Base-by-base conservation (phyloP, 2,888 invertebrate genomes). In the Epinotia bilunana region DNA sequence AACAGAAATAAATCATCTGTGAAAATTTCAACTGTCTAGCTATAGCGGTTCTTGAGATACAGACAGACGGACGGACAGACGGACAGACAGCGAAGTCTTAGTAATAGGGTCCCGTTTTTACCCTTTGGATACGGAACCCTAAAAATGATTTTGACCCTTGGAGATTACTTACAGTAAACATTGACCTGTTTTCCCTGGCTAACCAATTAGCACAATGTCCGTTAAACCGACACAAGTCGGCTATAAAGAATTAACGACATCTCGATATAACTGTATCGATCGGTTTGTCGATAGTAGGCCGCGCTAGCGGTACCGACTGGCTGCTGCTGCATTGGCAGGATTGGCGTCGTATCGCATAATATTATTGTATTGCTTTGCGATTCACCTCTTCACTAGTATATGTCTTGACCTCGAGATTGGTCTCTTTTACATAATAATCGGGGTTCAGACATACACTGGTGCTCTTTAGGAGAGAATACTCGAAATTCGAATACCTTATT, bases 241-340 rank as follows among this genome's bases (percentile, higher is more conserved):
- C 28, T 18, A 71, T 71, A 71, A 75, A 75, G 28, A 72, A 62
- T 72, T 75, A 75, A 72, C 60, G 65, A 71, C 46, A 61, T 67
- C 46, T 75, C 72, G 75, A 75, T 75, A 75, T 75, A 75, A 75
- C 75, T 73, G 67, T 73, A 28, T 68, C 61, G 67, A 61, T 67
- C 49, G 64, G 64, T 20, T 73, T 53, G 49, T 60, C 62, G 55
- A 16, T 67, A 62, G 62, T 75, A 28, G 75, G 75, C 53, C 72
- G 58, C 58, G 69, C 18, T 75, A 72, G 72, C 75, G 75, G 75
- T 71, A 62, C 43, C 55, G 53, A 43, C 23, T 63, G 55, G 33
- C 7, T 67, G 73, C 74, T 69, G 28, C 28, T 75, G 75, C 75
- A 75, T 46, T 67, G 53, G 53, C 46, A 46, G 3, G 13, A 46